Conservation (phyloP, 2,113 vertebrate genomes). For the Galemys pyrenaicus region DNA sequence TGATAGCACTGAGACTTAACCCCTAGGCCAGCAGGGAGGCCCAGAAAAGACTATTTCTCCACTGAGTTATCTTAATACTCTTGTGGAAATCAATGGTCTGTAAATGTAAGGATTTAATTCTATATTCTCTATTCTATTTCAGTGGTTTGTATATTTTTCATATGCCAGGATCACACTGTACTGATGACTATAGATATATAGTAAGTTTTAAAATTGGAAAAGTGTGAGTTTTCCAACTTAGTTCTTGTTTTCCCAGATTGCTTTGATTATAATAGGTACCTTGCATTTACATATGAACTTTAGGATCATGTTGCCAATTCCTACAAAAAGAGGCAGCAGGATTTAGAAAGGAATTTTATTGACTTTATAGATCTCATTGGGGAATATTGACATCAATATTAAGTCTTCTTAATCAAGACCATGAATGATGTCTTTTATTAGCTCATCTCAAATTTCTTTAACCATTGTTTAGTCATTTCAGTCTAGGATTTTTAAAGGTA, state of each 20-base stretch:
- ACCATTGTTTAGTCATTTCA: not conserved
- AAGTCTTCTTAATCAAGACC: not conserved
- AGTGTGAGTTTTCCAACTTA: not conserved
- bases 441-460: not conserved
- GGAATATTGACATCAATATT: not conserved
- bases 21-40: too few relatives aligned
- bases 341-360: not conserved
- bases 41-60: too few relatives aligned
- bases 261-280: not conserved
- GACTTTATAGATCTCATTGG: not conserved
- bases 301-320: not conserved
- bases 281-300: not conserved
- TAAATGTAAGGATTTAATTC: not conserved
- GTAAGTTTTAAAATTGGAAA: not conserved
- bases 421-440: not conserved
- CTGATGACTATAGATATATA: not conserved
- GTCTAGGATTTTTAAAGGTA: conserved; percentile 17
- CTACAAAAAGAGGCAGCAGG: not conserved
- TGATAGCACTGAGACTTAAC: too few relatives aligned
- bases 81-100: not conserved
- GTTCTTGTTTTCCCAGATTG: not conserved
- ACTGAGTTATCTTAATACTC: not conserved
- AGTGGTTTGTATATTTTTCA: not conserved
- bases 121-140: not conserved
- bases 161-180: not conserved